Percentiles rank a stretch among this genome's conserved stretches.
Conservation (phyloP, 2,797 vertebrate genomes). For the Hydrocynus forskahlii region DNA sequence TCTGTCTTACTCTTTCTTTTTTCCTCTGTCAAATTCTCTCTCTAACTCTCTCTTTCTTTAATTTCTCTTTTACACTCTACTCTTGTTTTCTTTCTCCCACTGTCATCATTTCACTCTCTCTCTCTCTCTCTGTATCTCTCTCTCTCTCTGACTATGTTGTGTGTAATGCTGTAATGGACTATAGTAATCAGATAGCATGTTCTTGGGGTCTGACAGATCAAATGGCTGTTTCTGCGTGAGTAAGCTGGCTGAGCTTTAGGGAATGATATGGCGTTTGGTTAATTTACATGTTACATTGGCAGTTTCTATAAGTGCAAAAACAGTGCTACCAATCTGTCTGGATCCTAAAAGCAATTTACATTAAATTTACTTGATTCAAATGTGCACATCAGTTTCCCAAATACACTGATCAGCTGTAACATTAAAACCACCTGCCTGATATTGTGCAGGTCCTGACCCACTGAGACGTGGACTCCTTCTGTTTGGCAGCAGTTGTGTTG, state of each 20-base stretch:
- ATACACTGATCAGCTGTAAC: no score
- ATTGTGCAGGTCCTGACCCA: no score
- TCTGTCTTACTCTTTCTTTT: background rate
- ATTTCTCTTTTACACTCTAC: background rate
- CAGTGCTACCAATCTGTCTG: background rate
- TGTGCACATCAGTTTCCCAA: background rate
- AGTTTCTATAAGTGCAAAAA: slow-evolving; percentile 4
- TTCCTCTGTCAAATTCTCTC: background rate
- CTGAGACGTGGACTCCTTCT: no score
- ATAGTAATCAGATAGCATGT: slow-evolving; percentile 50
- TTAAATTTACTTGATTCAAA: background rate
- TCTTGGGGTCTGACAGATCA: slow-evolving; percentile 49
- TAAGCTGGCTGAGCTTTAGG: slow-evolving; percentile 23
- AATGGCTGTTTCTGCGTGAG: slow-evolving; percentile 38
- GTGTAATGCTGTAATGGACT: slow-evolving; percentile 35
- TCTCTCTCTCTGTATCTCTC: slow-evolving; percentile 6
- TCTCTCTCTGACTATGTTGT: background rate
- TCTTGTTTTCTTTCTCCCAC: background rate
- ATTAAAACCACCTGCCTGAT: no score
- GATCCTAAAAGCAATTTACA: background rate
- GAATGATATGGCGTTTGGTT: slow-evolving; percentile 8
- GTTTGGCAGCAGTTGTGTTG: background rate
- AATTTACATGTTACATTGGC: background rate
- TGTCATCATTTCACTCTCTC: background rate
- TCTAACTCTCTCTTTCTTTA: background rate